A percentile compares a stretch with the other conserved stretches of the same genome.
phyloP scores from a whole-genome alignment of 2,113 vertebrate genomes.

The Addax nasomaculatus region DNA sequence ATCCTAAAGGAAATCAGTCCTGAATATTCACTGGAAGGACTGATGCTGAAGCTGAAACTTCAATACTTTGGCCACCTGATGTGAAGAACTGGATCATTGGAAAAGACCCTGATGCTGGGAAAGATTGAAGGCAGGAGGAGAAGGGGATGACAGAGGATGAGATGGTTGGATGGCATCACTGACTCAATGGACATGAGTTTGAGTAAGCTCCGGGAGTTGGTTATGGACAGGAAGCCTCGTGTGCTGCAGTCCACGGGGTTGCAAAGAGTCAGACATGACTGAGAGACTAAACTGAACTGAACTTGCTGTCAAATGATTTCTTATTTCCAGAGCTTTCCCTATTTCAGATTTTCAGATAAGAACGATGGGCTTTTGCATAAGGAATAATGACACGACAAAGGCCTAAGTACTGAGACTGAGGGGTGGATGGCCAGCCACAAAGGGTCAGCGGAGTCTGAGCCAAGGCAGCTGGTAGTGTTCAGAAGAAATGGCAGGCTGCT shows the following conservation, averaged over 20 bases:
- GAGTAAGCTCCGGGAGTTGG: rapidly evolving
- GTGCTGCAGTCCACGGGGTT: neutral
- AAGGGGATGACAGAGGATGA: neutral
- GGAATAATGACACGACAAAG: neutral
- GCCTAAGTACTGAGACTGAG: neutral
- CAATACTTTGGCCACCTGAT: neutral
- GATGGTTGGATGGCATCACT: neutral
- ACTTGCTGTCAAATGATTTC: neutral
- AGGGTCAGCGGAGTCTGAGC: neutral
- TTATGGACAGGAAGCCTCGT: neutral
- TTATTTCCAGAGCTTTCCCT: neutral
- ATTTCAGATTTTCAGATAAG: neutral
- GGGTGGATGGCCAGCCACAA: rapidly evolving
- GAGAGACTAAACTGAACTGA: neutral
- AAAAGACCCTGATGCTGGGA: neutral
- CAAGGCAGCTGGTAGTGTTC: neutral
- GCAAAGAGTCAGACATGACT: neutral
- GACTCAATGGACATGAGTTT: neutral
- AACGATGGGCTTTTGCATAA: neutral
- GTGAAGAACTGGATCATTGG: neutral
- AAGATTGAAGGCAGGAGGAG: neutral
- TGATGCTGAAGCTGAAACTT: neutral
- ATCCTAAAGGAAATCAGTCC: neutral
- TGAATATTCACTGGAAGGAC: neutral
- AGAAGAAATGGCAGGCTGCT: neutral